phyloP scores from a whole-genome alignment of 1,140 invertebrate species.

The Tetranychus cinnabarinus region DNA sequence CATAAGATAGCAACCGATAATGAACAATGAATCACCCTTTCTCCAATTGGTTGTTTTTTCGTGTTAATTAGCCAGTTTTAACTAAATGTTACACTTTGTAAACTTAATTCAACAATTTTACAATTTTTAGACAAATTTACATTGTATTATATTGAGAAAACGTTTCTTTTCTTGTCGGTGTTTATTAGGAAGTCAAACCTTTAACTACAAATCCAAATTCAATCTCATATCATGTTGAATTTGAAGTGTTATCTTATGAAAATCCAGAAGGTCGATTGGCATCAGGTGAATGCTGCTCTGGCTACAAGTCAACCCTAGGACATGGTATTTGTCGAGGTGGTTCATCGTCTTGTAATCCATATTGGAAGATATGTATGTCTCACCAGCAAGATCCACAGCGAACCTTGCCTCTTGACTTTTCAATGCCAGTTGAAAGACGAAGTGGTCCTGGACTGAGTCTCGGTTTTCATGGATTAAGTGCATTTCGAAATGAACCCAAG shows the following conservation, averaged over 20 bases:
- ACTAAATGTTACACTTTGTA: no score
- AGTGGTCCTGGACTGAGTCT: not conserved
- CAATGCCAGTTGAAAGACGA: not conserved
- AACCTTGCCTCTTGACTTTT: not conserved
- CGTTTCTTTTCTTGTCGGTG: no score
- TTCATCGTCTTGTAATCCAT: conserved; percentile 7
- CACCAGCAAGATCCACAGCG: not conserved
- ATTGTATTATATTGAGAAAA: no score
- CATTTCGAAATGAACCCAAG: not conserved
- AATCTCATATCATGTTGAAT: conserved; percentile 3
- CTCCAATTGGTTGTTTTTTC: no score
- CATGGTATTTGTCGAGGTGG: conserved; percentile 5
- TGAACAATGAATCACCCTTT: no score
- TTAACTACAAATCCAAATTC: not conserved
- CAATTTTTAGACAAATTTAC: no score
- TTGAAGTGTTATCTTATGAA: conserved; percentile 7
- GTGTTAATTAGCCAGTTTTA: no score
- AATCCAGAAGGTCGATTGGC: conserved; percentile 3
- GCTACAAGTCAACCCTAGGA: conserved; percentile 1
- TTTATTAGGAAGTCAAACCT: no score
- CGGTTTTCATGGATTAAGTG: not conserved
- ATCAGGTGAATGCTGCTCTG: conserved; percentile 6
- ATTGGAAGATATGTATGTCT: conserved; percentile 7
- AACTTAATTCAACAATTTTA: no score
- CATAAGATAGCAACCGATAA: no score